Evolutionary conservation across 1,140 invertebrate genomes (phyloP).

Genomic region (Drosophila quadrilineata): DNA sequence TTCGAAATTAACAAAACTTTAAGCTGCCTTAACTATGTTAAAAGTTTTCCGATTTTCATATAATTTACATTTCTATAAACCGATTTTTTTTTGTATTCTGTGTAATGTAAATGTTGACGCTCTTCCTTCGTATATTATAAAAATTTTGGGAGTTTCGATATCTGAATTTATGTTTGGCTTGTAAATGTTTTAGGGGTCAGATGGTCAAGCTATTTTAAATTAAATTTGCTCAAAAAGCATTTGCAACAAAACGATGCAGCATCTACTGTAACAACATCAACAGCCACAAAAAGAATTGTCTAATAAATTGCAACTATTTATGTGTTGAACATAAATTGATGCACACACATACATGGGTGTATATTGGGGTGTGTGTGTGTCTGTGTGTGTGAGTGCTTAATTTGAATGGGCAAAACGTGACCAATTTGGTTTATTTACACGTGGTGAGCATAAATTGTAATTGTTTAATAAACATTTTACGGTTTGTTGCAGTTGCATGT

Average conservation of each 20-base stretch:
- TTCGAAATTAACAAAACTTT: too few relatives aligned
- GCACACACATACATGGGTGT: conserved; percentile 5
- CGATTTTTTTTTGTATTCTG: too few relatives aligned
- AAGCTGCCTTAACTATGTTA: too few relatives aligned
- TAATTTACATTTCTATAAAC: too few relatives aligned
- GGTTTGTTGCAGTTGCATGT: neutral
- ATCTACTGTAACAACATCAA: conserved; percentile 9
- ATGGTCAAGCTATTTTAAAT: conserved; percentile 63
- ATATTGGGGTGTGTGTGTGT: neutral
- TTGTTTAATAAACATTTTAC: conserved; percentile 43
- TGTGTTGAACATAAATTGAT: conserved; percentile 56
- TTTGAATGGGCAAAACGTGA: conserved; percentile 77
- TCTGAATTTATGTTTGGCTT: too few relatives aligned
- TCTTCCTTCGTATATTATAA: too few relatives aligned
- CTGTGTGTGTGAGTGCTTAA: conserved; percentile 57
- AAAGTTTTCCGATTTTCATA: too few relatives aligned
- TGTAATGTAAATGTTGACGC: too few relatives aligned
- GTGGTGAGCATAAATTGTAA: conserved; percentile 72
- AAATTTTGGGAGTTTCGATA: too few relatives aligned
- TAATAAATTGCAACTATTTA: conserved; percentile 72
- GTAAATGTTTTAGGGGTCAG: conserved; percentile 43
- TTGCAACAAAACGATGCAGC: conserved; percentile 9
- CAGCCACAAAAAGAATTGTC: conserved; percentile 36
- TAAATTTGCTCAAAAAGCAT: conserved; percentile 58
- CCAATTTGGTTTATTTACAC: conserved; percentile 81